phyloP scores from a whole-genome alignment of 2,797 vertebrate genomes.

The Neosilurus hyrtlii region DNA sequence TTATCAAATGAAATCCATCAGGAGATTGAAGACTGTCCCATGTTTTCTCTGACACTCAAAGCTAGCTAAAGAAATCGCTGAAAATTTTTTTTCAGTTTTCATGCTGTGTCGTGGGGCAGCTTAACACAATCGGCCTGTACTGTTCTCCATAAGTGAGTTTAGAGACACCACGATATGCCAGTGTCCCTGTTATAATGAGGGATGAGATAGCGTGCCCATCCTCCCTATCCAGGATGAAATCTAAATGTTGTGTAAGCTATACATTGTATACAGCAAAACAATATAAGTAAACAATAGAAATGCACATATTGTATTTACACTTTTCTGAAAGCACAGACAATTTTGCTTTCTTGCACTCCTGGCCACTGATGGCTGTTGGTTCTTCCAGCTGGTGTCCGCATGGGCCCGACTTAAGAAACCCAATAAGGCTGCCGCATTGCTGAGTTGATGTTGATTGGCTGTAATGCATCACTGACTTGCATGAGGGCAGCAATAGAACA shows the following conservation, averaged over 20 bases:
- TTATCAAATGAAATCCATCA: not conserved
- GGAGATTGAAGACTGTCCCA: not conserved
- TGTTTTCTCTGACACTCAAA: not conserved
- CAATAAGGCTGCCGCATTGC: too few relatives aligned
- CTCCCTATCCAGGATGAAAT: not conserved
- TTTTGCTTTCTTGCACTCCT: not conserved
- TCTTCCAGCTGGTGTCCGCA: not conserved
- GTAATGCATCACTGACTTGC: too few relatives aligned
- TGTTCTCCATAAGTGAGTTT: not conserved
- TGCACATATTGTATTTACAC: not conserved
- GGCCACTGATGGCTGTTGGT: not conserved
- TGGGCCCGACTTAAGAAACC: too few relatives aligned
- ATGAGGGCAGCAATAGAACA: too few relatives aligned
- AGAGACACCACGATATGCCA: not conserved
- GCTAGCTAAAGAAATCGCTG: not conserved
- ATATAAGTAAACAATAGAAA: not conserved
- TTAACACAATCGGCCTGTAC: not conserved
- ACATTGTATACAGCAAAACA: too few relatives aligned
- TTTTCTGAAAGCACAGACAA: not conserved
- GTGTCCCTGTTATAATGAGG: too few relatives aligned
- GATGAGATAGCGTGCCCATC: not conserved
- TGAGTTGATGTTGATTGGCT: too few relatives aligned
- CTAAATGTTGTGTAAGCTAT: not conserved
- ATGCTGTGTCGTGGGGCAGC: not conserved
- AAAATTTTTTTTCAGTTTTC: too few relatives aligned